Percentiles rank a stretch among this genome's conserved stretches.
phyloP scores from a whole-genome alignment of 1,140 invertebrate genomes.

The Zaprionus kolodkinae region DNA sequence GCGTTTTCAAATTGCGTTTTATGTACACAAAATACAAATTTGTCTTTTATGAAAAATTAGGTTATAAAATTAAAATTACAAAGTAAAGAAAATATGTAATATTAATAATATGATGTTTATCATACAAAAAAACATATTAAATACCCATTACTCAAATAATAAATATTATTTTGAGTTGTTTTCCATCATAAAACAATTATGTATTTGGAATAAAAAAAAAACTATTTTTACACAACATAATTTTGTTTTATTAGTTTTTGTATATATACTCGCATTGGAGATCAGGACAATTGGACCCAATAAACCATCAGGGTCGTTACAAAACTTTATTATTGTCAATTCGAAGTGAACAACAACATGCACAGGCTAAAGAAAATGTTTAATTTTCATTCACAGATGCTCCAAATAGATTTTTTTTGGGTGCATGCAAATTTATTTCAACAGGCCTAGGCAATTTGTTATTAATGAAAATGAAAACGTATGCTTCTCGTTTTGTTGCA shows the following conservation, averaged over 20 bases:
- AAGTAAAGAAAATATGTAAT: not conserved
- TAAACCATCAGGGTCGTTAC: slow-evolving; percentile 11
- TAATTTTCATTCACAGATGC: slow-evolving; percentile 54
- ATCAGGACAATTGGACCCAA: slow-evolving; percentile 10
- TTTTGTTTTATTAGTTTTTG: not conserved
- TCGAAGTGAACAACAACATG: not conserved
- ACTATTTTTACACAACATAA: too few relatives aligned
- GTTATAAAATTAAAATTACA: not conserved
- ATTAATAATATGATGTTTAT: not conserved
- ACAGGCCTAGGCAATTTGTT: slow-evolving; percentile 46
- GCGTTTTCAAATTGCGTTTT: not conserved
- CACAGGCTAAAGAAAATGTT: not conserved
- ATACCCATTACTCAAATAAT: too few relatives aligned
- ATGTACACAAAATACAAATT: not conserved
- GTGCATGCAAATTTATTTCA: slow-evolving; percentile 71
- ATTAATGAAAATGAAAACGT: slow-evolving; percentile 41
- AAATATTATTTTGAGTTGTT: too few relatives aligned
- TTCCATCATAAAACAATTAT: too few relatives aligned
- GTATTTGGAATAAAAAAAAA: too few relatives aligned
- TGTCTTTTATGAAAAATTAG: not conserved
- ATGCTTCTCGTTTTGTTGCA: slow-evolving; percentile 32
- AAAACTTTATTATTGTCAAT: slow-evolving; percentile 14
- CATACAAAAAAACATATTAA: too few relatives aligned
- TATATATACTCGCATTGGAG: not conserved
- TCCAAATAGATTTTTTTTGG: slow-evolving; percentile 73